Evolutionary conservation across 1,140 invertebrate species (phyloP).

Genomic region (Cydia strobilella): DNA sequence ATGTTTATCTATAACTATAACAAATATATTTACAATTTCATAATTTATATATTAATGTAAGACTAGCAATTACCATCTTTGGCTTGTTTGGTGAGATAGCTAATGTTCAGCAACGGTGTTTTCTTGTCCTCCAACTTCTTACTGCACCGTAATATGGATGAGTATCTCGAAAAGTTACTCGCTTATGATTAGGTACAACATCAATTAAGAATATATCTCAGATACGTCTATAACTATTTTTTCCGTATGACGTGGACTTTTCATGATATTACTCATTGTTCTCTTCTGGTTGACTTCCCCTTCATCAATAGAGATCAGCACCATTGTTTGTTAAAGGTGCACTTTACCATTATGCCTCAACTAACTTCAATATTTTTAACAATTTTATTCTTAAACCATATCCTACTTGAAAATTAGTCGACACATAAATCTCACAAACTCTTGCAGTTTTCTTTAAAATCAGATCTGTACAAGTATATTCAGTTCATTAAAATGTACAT

Average conservation of each 20-base stretch:
- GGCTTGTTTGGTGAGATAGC: neutral
- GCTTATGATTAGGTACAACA: neutral
- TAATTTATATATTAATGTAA: neutral
- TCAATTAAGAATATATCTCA: neutral
- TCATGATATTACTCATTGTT: neutral
- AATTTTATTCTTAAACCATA: neutral
- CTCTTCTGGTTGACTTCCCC: neutral
- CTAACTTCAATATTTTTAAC: neutral
- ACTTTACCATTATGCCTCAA: neutral
- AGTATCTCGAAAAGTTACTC: neutral
- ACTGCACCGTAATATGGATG: neutral
- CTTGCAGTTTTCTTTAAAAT: neutral
- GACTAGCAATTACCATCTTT: conserved; percentile 28
- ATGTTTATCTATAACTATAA: neutral
- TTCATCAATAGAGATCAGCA: conserved; percentile 10
- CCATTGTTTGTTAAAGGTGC: neutral
- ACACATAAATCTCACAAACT: conserved; percentile 12
- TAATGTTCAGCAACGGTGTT: neutral
- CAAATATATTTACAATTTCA: conserved; percentile 19
- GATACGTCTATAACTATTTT: neutral
- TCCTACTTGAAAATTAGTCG: neutral
- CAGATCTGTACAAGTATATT: neutral
- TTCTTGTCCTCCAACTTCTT: neutral
- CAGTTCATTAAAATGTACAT: conserved; percentile 3
- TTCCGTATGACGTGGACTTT: neutral